Evolutionary conservation across 2,113 vertebrate genomes (phyloP), one percentile per base, ranked within the genome.

Genomic region (Equus przewalskii): DNA sequence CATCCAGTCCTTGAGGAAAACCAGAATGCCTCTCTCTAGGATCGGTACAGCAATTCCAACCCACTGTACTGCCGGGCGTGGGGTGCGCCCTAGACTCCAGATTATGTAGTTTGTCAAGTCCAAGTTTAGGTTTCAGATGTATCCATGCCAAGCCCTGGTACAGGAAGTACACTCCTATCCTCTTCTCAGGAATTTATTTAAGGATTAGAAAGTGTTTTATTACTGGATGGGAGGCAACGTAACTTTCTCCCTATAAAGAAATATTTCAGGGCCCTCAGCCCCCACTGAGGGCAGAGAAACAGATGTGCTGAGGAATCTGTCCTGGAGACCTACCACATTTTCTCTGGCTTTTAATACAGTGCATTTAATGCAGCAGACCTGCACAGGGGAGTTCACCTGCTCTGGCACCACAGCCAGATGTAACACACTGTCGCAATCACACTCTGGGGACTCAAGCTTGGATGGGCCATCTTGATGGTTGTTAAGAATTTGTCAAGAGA

Each of bases 401-500:
- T 70, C 49, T 67, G 54, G 80, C 44, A 83, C 11, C 26, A 86
- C 0, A 82, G 41, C 21, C 94, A 81, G 67, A 28, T 18, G 46
- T 14, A 28, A 78, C 11, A 73, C 26, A 70, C 62, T 49, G 21
- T 81, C 58, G 93, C 54, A 14, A n/a, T 36, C 54, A 84, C 54
- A 80, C 41, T 69, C 9, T 88, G 70, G 70, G 96, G 49, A 83
- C 58, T 14, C 70, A 94, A 11, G 13, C 28, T 85, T 10, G 13
- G 51, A 16, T n/a, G 92, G 86, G 54, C 83, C 51, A 94, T 41
- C 78, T 12, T n/a, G 12, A 7, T 94, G 62, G 5, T 28, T 97
- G 94, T 91, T 64, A 96, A 58, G 16, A 98, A 89, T 36, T 3
- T 95, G 21, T 91, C 92, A 96, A 92, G 80, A 16, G 36, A 67